Conservation (phyloP, 1,140 invertebrate species). For the Cydia strobilella region DNA sequence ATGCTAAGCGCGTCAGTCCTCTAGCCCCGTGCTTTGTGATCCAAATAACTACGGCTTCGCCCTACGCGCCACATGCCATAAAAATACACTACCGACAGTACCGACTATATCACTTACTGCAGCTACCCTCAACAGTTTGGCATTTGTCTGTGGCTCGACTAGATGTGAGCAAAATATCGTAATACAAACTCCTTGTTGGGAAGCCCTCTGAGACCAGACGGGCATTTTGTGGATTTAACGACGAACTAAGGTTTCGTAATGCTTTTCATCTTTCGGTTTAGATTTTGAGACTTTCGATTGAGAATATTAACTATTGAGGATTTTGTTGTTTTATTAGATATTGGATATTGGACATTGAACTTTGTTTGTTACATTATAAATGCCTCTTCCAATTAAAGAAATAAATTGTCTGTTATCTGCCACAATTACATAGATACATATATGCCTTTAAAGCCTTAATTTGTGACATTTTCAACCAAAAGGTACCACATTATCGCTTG, state of each 20-base stretch:
- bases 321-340: too few relatives aligned
- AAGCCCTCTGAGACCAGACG: slow-evolving; percentile 44
- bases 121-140: slow-evolving; percentile 15
- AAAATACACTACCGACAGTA: slow-evolving; percentile 1
- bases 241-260: slow-evolving; percentile 50
- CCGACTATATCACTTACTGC: slow-evolving; percentile 19
- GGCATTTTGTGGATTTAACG: slow-evolving; percentile 49
- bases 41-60: slow-evolving; percentile 52
- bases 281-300: background rate
- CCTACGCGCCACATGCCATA: slow-evolving; percentile 35
- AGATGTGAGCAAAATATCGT: slow-evolving; percentile 36
- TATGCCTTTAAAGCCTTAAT: too few relatives aligned
- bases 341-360: too few relatives aligned
- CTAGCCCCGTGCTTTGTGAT: slow-evolving; percentile 52
- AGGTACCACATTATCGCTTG: too few relatives aligned
- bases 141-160: slow-evolving; percentile 38
- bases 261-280: slow-evolving; percentile 30
- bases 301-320: background rate
- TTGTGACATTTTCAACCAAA: too few relatives aligned
- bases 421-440: too few relatives aligned
- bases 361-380: too few relatives aligned
- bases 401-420: too few relatives aligned
- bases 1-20: slow-evolving; percentile 60
- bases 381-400: too few relatives aligned
- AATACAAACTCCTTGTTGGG: slow-evolving; percentile 41